phyloP scores from a whole-genome alignment of 2,113 vertebrate genomes.

The Pogonocichla stellata region DNA sequence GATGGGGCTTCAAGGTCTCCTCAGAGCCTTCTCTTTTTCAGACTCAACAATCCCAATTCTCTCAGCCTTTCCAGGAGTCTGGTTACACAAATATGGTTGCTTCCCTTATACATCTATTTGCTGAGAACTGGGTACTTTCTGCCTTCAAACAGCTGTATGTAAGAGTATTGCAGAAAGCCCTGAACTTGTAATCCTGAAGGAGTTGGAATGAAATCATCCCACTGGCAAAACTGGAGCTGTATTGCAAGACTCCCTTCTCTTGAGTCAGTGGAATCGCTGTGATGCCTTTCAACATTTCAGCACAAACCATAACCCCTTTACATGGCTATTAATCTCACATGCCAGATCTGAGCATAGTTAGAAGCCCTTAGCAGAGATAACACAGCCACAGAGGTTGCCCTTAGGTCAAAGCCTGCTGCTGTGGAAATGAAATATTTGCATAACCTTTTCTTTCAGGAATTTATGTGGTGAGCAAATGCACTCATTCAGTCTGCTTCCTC shows the following conservation, averaged over 20 bases:
- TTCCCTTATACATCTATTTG: background rate
- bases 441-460: slow-evolving; percentile 31
- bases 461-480: background rate
- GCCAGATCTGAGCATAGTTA: background rate
- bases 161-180: background rate
- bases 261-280: background rate
- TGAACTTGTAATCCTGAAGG: background rate
- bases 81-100: background rate
- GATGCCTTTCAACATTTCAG: background rate
- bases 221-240: background rate
- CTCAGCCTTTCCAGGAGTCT: background rate
- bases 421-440: slow-evolving; percentile 41
- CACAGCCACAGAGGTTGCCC: background rate
- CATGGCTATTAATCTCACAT: background rate
- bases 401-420: background rate
- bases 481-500: background rate
- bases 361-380: background rate
- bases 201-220: background rate
- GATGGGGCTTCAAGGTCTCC: background rate
- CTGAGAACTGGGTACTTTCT: background rate
- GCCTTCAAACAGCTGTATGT: background rate
- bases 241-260: background rate
- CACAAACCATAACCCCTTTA: background rate
- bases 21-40: background rate
- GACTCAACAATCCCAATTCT: background rate